Conservation (phyloP, 1,140 invertebrate genomes). For the Macrobrachium rosenbergii region DNA sequence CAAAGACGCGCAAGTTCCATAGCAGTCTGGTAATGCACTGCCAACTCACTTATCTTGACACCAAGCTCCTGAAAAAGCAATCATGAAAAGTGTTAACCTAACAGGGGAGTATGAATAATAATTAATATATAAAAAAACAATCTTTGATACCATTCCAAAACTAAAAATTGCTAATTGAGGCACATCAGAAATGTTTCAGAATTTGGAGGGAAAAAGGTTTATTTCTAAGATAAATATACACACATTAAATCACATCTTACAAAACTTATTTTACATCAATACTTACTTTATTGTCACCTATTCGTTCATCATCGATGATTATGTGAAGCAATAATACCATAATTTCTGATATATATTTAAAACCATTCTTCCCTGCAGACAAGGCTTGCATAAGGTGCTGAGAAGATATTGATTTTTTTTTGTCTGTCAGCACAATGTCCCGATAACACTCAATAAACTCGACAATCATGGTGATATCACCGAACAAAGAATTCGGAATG, state of each 20-base stretch:
- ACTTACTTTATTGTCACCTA: conserved; percentile 30
- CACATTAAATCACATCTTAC: not conserved
- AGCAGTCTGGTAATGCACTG: conserved; percentile 51
- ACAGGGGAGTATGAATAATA: too few relatives aligned
- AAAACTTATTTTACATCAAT: not conserved
- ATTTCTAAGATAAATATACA: too few relatives aligned
- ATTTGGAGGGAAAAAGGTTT: too few relatives aligned
- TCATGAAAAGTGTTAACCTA: not conserved
- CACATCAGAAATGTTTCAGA: not conserved
- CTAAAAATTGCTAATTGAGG: not conserved
- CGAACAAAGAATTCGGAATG: conserved; percentile 55
- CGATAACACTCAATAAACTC: conserved; percentile 36
- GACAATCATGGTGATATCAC: conserved; percentile 19
- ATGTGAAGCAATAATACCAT: conserved; percentile 44
- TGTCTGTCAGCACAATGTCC: conserved; percentile 39
- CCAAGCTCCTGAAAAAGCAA: conserved; percentile 39
- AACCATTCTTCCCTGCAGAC: conserved; percentile 30
- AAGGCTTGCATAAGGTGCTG: conserved; percentile 46
- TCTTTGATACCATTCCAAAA: not conserved
- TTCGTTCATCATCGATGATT: conserved; percentile 31
- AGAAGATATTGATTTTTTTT: conserved; percentile 43
- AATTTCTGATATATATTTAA: conserved; percentile 37
- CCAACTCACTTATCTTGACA: conserved; percentile 25
- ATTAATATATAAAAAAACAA: too few relatives aligned
- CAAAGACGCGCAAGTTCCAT: conserved; percentile 43